Conservation (phyloP, 2,797 vertebrate genomes). For the Alfaro cultratus region DNA sequence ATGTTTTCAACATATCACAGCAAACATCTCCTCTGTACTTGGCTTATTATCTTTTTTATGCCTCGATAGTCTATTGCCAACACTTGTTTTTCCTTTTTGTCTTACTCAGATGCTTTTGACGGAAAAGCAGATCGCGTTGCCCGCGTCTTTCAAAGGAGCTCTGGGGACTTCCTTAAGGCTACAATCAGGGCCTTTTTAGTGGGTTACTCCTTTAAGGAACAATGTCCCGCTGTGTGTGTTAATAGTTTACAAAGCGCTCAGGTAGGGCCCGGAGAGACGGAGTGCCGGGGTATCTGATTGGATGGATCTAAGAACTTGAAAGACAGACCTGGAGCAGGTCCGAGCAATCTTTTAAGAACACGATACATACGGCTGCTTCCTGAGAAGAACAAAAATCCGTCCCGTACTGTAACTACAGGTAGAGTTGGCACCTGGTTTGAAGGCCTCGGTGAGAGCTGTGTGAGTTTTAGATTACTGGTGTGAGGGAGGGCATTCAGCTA, state of each 20-base stretch:
- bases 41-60: background rate
- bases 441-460: constrained; percentile 49
- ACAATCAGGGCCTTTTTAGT: constrained; percentile 8
- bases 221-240: constrained; percentile 15
- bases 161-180: background rate
- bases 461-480: constrained; percentile 72
- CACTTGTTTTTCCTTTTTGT: background rate
- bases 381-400: constrained; percentile 33
- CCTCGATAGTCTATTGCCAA: background rate
- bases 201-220: constrained; percentile 30
- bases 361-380: constrained; percentile 45
- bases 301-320: constrained; percentile 48
- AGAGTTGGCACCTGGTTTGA: constrained; percentile 53
- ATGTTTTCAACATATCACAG: background rate
- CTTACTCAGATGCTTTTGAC: background rate
- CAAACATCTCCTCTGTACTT: background rate
- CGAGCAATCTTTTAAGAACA: constrained; percentile 48
- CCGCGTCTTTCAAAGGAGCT: background rate
- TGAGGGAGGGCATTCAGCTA: constrained; percentile 72
- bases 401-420: constrained; percentile 54
- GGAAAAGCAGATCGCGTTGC: too few relatives aligned
- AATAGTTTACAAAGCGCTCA: constrained; percentile 33
- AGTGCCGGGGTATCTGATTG: constrained; percentile 67
- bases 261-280: constrained; percentile 38
- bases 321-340: constrained; percentile 38